Percentiles rank a stretch among this genome's conserved stretches.
These are phyloP conservation scores for Sabatieria punctata DNA, from an alignment of 2,888 invertebrate species.

Conservation along the genomic window DNA sequence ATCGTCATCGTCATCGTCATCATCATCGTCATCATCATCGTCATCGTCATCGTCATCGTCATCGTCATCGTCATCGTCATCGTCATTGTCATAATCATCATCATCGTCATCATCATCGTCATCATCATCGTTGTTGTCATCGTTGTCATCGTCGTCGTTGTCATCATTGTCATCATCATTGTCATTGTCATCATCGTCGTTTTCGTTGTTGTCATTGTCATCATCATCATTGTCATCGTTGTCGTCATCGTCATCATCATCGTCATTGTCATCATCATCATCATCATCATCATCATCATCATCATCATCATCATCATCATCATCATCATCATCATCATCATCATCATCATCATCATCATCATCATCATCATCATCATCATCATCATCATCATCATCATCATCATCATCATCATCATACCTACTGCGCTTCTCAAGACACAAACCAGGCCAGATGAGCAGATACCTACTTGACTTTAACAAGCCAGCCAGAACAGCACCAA, in stretches of 20 bases:
- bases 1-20: background rate
- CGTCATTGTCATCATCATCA: conserved; percentile 1
- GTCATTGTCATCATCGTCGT: too few species aligned
- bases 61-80: background rate
- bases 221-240: background rate
- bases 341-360: conserved; percentile 1
- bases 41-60: background rate
- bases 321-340: conserved; percentile 4
- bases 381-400: background rate
- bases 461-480: too few species aligned
- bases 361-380: background rate
- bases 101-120: too few species aligned
- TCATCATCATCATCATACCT: background rate
- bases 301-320: background rate
- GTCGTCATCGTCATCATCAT: background rate
- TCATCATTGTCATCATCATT: background rate
- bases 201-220: too few species aligned
- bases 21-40: background rate
- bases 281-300: background rate
- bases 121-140: background rate
- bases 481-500: too few species aligned
- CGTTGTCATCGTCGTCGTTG: background rate
- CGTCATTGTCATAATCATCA: too few species aligned
- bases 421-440: too few species aligned
- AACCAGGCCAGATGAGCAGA: too few species aligned